These are phyloP conservation scores for Acrocephalus scirpaceus DNA, from an alignment of 2,797 vertebrate genomes.

Conservation along the genomic window DNA sequence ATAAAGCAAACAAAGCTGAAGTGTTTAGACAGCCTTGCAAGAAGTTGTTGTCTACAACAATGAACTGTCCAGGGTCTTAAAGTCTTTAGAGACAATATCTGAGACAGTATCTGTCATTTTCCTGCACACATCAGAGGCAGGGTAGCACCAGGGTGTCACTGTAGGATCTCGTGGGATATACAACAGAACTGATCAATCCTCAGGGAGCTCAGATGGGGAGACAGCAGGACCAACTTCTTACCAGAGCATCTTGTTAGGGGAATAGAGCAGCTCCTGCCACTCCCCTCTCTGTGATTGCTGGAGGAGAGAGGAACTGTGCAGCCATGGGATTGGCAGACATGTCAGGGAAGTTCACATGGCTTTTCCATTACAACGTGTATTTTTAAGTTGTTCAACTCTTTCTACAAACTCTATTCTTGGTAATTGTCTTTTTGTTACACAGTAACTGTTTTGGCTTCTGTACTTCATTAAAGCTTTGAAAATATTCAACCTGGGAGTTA, in stretches of 20 bases:
- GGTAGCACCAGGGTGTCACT: neutral
- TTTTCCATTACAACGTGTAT: neutral
- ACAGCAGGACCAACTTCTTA: neutral
- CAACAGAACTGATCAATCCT: neutral
- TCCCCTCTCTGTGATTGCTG: rapidly evolving
- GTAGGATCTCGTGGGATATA: neutral
- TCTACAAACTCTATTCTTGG: neutral
- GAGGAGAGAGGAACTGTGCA: neutral
- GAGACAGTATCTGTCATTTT: neutral
- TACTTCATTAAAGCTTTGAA: neutral
- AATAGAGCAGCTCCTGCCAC: neutral
- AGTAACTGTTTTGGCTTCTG: neutral
- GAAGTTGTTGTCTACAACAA: neutral
- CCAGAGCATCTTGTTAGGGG: neutral
- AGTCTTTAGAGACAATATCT: neutral
- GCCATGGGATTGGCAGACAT: neutral
- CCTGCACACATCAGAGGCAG: neutral
- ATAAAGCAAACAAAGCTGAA: neutral
- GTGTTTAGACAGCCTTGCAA: neutral
- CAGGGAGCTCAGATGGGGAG: neutral
- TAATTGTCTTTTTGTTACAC: neutral
- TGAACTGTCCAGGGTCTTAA: neutral
- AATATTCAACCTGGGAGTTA: neutral
- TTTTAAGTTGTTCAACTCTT: neutral
- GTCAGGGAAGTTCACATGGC: neutral